phyloP scores from a whole-genome alignment of 2,888 invertebrate species.

The Nemotelus nigrinus region DNA sequence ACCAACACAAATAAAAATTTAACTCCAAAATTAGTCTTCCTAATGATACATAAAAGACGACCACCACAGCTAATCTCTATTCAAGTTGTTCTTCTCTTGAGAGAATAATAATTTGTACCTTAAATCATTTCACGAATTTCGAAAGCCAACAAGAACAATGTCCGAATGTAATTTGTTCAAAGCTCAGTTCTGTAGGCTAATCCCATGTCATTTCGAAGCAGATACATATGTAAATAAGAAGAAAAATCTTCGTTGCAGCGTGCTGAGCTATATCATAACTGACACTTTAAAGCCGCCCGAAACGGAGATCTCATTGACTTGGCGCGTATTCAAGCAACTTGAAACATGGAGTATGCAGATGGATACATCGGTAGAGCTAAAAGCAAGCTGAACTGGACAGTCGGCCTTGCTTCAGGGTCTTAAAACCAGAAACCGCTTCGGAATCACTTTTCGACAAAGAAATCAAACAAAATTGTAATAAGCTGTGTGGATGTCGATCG shows the following conservation, averaged over 20 bases:
- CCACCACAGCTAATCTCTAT: too few relatives aligned
- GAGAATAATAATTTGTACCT: too few relatives aligned
- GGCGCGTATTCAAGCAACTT: neutral
- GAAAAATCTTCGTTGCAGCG: slow-evolving; percentile 22
- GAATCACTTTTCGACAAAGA: neutral
- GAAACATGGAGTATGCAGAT: too few relatives aligned
- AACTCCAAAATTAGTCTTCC: too few relatives aligned
- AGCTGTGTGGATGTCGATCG: slow-evolving; percentile 15
- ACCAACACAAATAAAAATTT: too few relatives aligned
- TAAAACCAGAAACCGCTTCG: neutral
- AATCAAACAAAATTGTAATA: slow-evolving; percentile 31
- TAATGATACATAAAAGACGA: too few relatives aligned
- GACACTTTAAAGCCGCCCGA: slow-evolving; percentile 48
- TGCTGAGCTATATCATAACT: slow-evolving; percentile 44
- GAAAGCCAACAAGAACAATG: neutral
- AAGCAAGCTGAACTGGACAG: neutral
- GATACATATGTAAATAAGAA: slow-evolving; percentile 48
- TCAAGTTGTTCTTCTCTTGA: too few relatives aligned
- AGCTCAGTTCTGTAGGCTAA: slow-evolving; percentile 27
- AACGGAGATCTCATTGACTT: neutral
- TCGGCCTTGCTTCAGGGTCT: slow-evolving; percentile 34
- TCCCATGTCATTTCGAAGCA: slow-evolving; percentile 37
- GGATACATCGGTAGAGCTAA: too few relatives aligned
- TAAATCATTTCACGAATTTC: neutral
- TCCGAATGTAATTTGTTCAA: slow-evolving; percentile 29